Conservation (phyloP, 2,113 vertebrate species). For the Echinops telfairi region DNA sequence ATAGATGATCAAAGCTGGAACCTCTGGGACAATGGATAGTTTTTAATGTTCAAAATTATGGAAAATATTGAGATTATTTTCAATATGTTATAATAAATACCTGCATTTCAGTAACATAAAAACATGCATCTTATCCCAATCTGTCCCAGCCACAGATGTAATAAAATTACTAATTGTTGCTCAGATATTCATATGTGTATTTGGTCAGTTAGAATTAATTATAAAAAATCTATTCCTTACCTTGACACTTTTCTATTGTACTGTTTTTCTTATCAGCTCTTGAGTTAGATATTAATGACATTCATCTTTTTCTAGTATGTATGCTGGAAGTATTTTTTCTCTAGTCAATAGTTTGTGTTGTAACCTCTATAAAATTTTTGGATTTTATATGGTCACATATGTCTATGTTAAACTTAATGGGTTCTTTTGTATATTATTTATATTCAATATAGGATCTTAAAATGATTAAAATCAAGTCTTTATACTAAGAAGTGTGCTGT, state of each 20-base stretch:
- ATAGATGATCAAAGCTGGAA: neutral
- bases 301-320: constrained; percentile 50
- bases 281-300: constrained; percentile 58
- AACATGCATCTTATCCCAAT: neutral
- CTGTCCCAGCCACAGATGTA: neutral
- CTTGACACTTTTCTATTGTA: constrained; percentile 11
- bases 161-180: neutral
- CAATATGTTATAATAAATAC: constrained; percentile 18
- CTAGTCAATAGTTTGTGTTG: neutral
- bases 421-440: neutral
- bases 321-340: neutral
- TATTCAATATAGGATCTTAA: neutral
- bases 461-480: neutral
- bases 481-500: neutral
- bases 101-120: neutral
- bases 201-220: constrained; percentile 16
- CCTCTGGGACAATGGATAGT: neutral
- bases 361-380: constrained; percentile 17
- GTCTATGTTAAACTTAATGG: neutral
- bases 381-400: neutral
- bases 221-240: neutral
- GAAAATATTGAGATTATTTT: constrained; percentile 4
- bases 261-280: constrained; percentile 26
- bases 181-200: constrained; percentile 2
- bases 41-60: neutral